These are phyloP conservation scores for Limnephilus auricula DNA, from an alignment of 2,888 invertebrate genomes.

Conservation along the genomic window DNA sequence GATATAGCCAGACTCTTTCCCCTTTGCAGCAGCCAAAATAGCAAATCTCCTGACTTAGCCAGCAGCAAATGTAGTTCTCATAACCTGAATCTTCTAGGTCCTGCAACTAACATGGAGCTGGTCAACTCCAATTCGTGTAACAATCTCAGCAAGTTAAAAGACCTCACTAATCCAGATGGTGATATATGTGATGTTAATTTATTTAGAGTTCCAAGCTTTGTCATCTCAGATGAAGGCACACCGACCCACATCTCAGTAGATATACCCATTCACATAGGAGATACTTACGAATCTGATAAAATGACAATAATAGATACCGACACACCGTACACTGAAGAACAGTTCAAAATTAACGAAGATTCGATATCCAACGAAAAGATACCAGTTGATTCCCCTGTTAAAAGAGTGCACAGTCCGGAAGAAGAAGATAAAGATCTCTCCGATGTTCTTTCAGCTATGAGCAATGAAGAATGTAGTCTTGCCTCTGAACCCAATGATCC, in stretches of 20 bases:
- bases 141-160: constrained; percentile 70
- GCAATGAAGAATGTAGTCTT: constrained; percentile 85
- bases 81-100: constrained; percentile 65
- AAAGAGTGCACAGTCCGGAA: constrained; percentile 73
- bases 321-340: constrained; percentile 76
- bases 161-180: constrained; percentile 68
- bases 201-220: constrained; percentile 76
- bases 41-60: constrained; percentile 59
- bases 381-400: constrained; percentile 67
- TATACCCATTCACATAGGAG: constrained; percentile 75
- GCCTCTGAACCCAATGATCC: constrained; percentile 83
- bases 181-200: constrained; percentile 73
- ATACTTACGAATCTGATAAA: constrained; percentile 80
- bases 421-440: constrained; percentile 77
- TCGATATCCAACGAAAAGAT: constrained; percentile 67
- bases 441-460: constrained; percentile 80
- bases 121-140: constrained; percentile 76
- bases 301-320: constrained; percentile 83
- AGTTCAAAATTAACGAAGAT: constrained; percentile 68
- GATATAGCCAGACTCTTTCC: constrained; percentile 71
- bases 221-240: constrained; percentile 72
- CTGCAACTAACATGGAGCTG: constrained; percentile 74
- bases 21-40: constrained; percentile 60
- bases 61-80: constrained; percentile 48
- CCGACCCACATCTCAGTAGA: constrained; percentile 70